Evolutionary conservation across 2,888 invertebrate species (phyloP).

Genomic region (Ceriagrion tenellum): DNA sequence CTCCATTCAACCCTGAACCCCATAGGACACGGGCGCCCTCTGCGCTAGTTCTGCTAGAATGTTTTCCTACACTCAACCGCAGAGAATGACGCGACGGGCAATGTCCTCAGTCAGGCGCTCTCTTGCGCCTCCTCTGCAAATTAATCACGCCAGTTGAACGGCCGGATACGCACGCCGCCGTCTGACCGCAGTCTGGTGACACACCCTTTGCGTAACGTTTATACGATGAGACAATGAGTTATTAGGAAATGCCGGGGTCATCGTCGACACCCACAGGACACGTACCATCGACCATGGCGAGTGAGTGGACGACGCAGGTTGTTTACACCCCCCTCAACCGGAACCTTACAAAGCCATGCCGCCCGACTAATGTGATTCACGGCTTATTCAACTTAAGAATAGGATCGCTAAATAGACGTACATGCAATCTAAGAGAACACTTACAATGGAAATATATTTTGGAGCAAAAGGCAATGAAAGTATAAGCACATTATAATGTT

Average conservation of each 20-base stretch:
- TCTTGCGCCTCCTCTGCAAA: background rate
- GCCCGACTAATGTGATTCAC: background rate
- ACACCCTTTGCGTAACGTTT: background rate
- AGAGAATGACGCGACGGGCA: background rate
- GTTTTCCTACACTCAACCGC: background rate
- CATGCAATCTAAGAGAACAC: background rate
- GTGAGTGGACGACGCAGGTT: background rate
- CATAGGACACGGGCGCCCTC: too few species aligned
- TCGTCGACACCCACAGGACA: background rate
- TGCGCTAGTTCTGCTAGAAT: too few species aligned
- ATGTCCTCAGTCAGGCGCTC: background rate
- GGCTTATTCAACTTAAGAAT: background rate
- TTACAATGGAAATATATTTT: too few species aligned
- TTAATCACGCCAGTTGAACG: constrained; percentile 36
- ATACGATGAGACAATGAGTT: background rate
- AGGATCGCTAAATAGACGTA: background rate
- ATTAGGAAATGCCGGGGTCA: background rate
- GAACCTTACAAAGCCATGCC: background rate
- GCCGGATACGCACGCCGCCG: background rate
- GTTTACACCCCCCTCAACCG: background rate
- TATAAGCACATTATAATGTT: too few species aligned
- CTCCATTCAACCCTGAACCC: too few species aligned
- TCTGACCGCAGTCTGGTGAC: constrained; percentile 24
- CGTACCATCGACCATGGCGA: background rate
- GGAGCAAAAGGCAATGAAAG: too few species aligned